Evolutionary conservation across 2,888 invertebrate species (phyloP), one percentile per base, ranked within the genome.

Genomic region (Acleris emargana): DNA sequence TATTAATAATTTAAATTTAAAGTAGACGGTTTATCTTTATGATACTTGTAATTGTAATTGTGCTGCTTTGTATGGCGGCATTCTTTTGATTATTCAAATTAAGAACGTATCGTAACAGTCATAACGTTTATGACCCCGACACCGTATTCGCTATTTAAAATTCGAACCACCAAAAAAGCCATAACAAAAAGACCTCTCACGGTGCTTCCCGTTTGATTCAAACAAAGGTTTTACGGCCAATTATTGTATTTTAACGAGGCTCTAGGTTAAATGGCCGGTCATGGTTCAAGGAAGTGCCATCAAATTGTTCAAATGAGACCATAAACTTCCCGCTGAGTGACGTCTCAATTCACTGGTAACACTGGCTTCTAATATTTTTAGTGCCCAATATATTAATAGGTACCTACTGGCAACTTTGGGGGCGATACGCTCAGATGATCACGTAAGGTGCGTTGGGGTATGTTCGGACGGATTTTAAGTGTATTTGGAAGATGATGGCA

Each of bases 291-390:
- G 86, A 87, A 88, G 82, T 81, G 81, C 82, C 83, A 79, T 83
- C 83, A 79, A 87, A 88, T 87, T 85, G 84, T 79, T 78, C 77
- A 87, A 89, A 88, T 86, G 84, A 84, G 84, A 82, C 81, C 84
- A 86, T 90, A 89, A 89, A 89, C 82, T 83, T 84, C 83, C 85
- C 80, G 80, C 81, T 80, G 84, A 83, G 82, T 86, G 84, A 87
- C 82, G 86, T 81, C 84, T 88, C 84, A 84, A 86, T 89, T 81
- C 78, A 72, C 74, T 73, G 79, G 77, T 78, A 80, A 81, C 79
- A 81, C 80, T 79, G 73, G 76, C 86, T 88, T 83, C 85, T 88
- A 88, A 90, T 88, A 87, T 82, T 88, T 89, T 89, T 88, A 88
- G 78, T 76, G 81, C 77, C 79, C 75, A 74, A 88, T 88, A 87